Evolutionary conservation across 2,888 invertebrate species (phyloP).

Genomic region (Drosophila anceps): DNA sequence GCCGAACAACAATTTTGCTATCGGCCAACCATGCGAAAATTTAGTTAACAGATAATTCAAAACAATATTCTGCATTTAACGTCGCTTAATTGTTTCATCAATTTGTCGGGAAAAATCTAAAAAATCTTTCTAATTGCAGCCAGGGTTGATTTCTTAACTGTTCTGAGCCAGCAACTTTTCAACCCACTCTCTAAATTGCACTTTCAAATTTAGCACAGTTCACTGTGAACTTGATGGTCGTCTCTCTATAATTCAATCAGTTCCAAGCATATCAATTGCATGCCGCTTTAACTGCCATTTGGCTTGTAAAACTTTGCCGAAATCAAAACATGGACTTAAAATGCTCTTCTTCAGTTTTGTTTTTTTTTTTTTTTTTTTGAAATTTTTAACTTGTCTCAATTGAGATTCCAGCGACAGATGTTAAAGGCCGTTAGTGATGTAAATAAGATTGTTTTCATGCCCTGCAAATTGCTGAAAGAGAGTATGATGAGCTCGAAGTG

Average conservation of each 20-base stretch:
- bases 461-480: background rate
- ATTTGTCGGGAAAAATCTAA: background rate
- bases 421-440: constrained; percentile 17
- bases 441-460: constrained; percentile 18
- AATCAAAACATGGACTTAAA: constrained; percentile 52
- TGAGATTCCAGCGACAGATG: constrained; percentile 47
- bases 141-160: background rate
- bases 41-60: background rate
- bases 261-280: constrained; percentile 4
- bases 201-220: background rate
- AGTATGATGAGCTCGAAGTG: background rate
- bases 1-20: no score
- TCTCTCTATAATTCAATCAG: constrained; percentile 18
- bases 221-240: background rate
- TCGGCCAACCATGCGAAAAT: no score
- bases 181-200: background rate
- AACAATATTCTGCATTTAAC: no score
- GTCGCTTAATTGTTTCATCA: background rate
- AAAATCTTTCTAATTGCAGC: background rate
- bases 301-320: constrained; percentile 15
- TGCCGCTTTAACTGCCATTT: constrained; percentile 16
- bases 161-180: background rate
- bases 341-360: constrained; percentile 31
- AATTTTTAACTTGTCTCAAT: constrained; percentile 28
- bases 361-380: constrained; percentile 22